A percentile compares a stretch with the other conserved stretches of the same genome.
These are phyloP conservation scores for Apus apus DNA, from an alignment of 2,113 vertebrate species.

Conservation along the genomic window DNA sequence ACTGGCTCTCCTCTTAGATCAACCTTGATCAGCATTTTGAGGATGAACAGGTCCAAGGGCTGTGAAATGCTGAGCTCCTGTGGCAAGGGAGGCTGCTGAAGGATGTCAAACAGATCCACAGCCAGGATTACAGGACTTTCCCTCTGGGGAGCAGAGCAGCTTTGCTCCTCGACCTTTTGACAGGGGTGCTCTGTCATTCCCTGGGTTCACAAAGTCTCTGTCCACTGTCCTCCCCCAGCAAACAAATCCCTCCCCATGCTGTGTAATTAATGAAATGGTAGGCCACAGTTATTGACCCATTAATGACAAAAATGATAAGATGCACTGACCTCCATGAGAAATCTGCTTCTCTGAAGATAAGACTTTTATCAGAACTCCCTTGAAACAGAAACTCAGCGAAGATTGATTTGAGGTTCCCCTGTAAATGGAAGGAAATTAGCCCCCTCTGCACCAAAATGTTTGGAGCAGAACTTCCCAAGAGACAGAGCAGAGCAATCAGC, in stretches of 20 bases:
- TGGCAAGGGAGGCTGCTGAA: accelerated
- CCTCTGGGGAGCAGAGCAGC: background rate
- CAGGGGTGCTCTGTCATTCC: background rate
- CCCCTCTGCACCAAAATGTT: background rate
- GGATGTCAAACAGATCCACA: background rate
- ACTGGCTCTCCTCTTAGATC: background rate
- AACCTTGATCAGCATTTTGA: background rate
- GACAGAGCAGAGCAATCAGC: background rate
- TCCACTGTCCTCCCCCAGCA: background rate
- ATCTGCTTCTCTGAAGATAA: background rate
- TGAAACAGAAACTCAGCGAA: background rate
- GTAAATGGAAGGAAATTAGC: background rate
- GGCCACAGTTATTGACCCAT: background rate
- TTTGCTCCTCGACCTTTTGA: background rate
- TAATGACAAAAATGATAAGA: background rate
- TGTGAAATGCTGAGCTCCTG: background rate
- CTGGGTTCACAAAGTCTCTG: background rate
- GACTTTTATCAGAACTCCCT: background rate
- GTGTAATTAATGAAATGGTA: background rate
- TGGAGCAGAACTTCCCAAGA: background rate
- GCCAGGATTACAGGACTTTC: background rate
- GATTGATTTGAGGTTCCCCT: background rate
- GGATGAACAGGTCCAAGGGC: background rate
- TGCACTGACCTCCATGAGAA: background rate
- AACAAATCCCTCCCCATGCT: background rate